These are phyloP conservation scores for Anthoscopus minutus DNA, from an alignment of 2,113 vertebrate species.

Conservation along the genomic window DNA sequence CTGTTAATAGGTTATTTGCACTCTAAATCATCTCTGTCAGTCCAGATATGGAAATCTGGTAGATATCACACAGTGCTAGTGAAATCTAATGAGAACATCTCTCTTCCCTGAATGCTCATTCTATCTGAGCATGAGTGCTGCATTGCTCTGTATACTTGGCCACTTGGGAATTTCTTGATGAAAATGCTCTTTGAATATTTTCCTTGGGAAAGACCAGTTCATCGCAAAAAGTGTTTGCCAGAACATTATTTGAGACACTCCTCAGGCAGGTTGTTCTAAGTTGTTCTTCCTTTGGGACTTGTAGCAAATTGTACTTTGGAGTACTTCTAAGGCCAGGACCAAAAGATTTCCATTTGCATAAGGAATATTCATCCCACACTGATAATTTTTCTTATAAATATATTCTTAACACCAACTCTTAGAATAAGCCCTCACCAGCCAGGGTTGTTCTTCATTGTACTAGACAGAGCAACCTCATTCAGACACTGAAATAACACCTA, in stretches of 20 bases:
- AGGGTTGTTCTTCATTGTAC: neutral
- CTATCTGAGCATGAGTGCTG: neutral
- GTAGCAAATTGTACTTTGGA: neutral
- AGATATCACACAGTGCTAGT: neutral
- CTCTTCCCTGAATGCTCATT: neutral
- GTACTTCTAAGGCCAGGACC: neutral
- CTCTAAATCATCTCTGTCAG: conserved; percentile 38
- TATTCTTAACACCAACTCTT: neutral
- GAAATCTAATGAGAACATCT: conserved; percentile 3
- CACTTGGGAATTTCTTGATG: neutral
- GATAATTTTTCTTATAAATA: neutral
- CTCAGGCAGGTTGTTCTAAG: neutral
- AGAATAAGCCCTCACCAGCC: neutral
- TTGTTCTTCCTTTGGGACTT: neutral
- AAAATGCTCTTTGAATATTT: neutral
- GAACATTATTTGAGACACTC: neutral
- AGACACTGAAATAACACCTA: neutral
- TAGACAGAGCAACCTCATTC: neutral
- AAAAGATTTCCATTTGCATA: neutral
- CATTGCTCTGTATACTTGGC: neutral
- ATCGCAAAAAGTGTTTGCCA: neutral
- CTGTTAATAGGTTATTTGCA: conserved; percentile 44
- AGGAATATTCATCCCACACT: neutral
- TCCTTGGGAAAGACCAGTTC: neutral
- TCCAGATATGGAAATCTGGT: neutral